Evolutionary conservation across 2,797 vertebrate genomes (phyloP).

Genomic region (Fringilla coelebs): DNA sequence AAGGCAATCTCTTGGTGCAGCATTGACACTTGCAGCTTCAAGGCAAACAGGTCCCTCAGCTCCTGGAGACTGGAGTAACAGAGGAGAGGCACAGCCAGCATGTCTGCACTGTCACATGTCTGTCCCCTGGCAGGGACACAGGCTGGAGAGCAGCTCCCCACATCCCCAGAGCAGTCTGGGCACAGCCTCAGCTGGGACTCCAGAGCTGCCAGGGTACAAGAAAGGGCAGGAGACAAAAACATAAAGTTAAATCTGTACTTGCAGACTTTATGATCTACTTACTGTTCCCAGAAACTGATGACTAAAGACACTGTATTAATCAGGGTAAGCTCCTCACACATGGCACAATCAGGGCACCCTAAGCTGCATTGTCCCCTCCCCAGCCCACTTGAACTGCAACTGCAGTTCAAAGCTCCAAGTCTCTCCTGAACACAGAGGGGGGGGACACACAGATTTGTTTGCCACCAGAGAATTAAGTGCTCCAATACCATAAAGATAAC

Average conservation of each 20-base stretch:
- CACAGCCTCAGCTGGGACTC: not conserved
- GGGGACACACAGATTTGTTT: not conserved
- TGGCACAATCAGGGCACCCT: not conserved
- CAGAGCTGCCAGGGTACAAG: not conserved
- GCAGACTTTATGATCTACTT: not conserved
- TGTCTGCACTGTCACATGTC: not conserved
- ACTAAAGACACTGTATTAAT: not conserved
- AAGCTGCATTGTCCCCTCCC: not conserved
- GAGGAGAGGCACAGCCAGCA: conserved; percentile 46
- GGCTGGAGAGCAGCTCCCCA: not conserved
- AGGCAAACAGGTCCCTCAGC: conserved; percentile 66
- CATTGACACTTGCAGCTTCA: conserved; percentile 64
- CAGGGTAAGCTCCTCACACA: not conserved
- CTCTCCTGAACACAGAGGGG: not conserved
- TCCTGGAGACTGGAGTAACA: conserved; percentile 70
- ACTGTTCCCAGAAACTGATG: not conserved
- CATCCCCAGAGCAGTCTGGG: not conserved
- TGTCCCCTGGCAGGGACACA: not conserved
- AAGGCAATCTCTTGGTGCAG: conserved; percentile 72
- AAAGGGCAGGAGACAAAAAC: not conserved
- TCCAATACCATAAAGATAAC: not conserved
- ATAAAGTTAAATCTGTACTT: not conserved
- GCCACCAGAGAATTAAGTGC: not conserved
- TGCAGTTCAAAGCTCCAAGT: not conserved
- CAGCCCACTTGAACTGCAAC: not conserved